A percentile compares a stretch with the other conserved stretches of the same genome.
phyloP scores from a whole-genome alignment of 2,888 invertebrate species.

The Rhagium mordax region DNA sequence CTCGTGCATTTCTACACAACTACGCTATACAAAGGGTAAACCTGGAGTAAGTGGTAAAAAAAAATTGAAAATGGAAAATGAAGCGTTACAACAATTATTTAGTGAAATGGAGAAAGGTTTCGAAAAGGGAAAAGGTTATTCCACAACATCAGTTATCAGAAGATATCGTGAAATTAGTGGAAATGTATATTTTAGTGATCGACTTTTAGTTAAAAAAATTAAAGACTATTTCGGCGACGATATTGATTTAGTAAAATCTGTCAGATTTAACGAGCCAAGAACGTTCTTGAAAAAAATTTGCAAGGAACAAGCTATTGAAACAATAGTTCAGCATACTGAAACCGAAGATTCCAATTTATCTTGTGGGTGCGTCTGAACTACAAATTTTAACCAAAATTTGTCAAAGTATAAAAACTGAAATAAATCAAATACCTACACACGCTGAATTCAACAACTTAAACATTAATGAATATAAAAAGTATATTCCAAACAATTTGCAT shows the following conservation, averaged over 20 bases:
- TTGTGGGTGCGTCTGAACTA: background rate
- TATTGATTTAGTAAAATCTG: constrained; percentile 24
- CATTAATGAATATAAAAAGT: constrained; percentile 7
- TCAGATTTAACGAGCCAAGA: constrained; percentile 25
- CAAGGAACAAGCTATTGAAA: constrained; percentile 4
- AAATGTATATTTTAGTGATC: constrained; percentile 19
- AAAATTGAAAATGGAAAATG: constrained; percentile 15
- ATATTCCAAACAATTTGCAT: background rate
- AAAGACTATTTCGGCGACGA: constrained; percentile 14
- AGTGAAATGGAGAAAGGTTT: constrained; percentile 34
- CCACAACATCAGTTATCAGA: constrained; percentile 29
- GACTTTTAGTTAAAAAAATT: constrained; percentile 36
- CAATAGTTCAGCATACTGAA: background rate
- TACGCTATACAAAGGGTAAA: constrained; percentile 19
- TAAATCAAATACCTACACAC: background rate
- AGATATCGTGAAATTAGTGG: constrained; percentile 30
- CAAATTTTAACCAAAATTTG: constrained; percentile 8
- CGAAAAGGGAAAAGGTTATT: constrained; percentile 35
- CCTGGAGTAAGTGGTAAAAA: background rate
- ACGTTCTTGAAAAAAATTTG: constrained; percentile 16
- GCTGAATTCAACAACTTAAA: constrained; percentile 12
- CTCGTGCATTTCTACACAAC: constrained; percentile 18
- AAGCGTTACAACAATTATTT: constrained; percentile 33
- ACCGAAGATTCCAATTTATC: background rate
- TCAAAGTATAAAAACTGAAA: constrained; percentile 5